A percentile compares a stretch with the other conserved stretches of the same genome.
Evolutionary conservation across 2,797 vertebrate genomes (phyloP).

Genomic region (Phyllotis vaccarum): DNA sequence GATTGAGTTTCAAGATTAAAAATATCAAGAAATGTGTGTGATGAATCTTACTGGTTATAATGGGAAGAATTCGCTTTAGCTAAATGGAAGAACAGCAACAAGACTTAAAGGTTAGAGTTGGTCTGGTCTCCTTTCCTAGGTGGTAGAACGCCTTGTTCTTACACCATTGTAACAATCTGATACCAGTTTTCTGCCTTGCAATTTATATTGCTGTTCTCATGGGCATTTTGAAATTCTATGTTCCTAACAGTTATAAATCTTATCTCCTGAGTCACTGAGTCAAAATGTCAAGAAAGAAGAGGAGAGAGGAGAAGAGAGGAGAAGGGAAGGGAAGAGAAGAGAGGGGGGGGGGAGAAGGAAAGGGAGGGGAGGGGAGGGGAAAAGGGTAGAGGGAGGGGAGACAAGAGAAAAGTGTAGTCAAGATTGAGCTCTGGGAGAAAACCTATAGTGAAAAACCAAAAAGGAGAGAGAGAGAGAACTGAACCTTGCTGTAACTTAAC

Average conservation of each 20-base stretch:
- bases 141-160: background rate
- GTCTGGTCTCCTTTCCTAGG: background rate
- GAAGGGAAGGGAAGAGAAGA: accelerated
- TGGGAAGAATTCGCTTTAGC: background rate
- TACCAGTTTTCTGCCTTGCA: background rate
- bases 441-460: accelerated
- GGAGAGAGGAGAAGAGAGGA: background rate
- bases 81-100: background rate
- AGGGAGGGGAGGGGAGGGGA: too few relatives aligned
- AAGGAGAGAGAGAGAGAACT: background rate
- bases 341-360: accelerated
- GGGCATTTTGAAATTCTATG: slow-evolving; percentile 42
- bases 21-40: background rate
- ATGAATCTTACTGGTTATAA: background rate
- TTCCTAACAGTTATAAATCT: slow-evolving; percentile 21
- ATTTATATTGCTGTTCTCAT: slow-evolving; percentile 35
- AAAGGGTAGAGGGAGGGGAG: too few relatives aligned
- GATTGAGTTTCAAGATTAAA: background rate
- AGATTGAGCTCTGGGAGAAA: too few relatives aligned
- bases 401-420: too few relatives aligned
- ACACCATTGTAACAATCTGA: background rate
- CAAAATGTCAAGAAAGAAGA: background rate
- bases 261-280: background rate
- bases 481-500: background rate
- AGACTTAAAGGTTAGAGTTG: background rate